Base-by-base conservation (phyloP, 2,797 vertebrate genomes). In the Craterocephalus amniculus region DNA sequence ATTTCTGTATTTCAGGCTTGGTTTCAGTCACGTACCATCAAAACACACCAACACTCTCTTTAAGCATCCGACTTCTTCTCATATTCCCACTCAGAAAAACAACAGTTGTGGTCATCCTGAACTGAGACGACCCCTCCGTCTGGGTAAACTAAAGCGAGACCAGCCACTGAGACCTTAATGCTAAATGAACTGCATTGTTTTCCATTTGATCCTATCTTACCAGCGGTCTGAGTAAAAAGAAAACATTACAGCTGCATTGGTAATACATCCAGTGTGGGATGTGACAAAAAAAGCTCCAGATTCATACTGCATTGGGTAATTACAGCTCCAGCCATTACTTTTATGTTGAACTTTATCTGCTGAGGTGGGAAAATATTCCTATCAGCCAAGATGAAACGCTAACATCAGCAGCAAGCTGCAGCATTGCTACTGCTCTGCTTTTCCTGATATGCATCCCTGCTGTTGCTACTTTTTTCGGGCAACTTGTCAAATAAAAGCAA, bases 291-390 rank as follows among this genome's bases (percentile, higher is more conserved):
- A 74, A 74, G 71, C 59, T 59, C 48, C 11, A 56, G 7, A 67
- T 74, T 74, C 70, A 78, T 83, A 87, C 86, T 34, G 55, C 45
- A 90, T 88, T 80, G 66, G 67, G 72, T 86, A 89, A 90, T 88
- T 86, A 81, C 81, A 5, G 74, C 68, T 67, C 24, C 68, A 65
- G 68, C 68, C 80, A 35, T 83, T 76, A 80, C 81, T 88, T 86
- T 87, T 78, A 78, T 80, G 83, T 80, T 48, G 49, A 56, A 59
- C 48, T 69, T 78, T 77, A 83, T 81, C 83, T 69, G 49, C 73
- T 1, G 29, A 79, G 83, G 80, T 73, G 76, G 60, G 57, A n/a
- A 34, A 82, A 84, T 75, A 57, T 81, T 86, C 66, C 66, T 55
- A 78, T 88, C 85, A 83, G 83, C 80, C 60, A 1, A 61, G 83